Conservation (phyloP, 2,888 invertebrate species). For the Selenia dentaria region DNA sequence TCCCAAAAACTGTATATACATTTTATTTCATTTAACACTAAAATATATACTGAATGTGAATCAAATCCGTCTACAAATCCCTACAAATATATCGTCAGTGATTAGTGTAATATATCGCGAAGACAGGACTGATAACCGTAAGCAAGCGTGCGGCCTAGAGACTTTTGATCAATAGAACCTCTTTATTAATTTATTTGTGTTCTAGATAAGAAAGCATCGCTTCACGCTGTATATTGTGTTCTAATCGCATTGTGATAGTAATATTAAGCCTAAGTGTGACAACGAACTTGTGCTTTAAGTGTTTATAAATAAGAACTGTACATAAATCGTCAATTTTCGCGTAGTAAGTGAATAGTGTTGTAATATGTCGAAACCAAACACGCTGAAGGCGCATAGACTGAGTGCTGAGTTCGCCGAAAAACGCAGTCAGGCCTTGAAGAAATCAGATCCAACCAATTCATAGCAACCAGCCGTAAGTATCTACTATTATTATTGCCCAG, state of each 20-base stretch:
- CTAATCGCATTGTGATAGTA: slow-evolving; percentile 54
- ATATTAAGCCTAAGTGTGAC: slow-evolving; percentile 47
- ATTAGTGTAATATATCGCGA: slow-evolving; percentile 6
- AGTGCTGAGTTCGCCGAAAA: slow-evolving; percentile 80
- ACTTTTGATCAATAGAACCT: slow-evolving; percentile 76
- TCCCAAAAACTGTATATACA: slow-evolving; percentile 75
- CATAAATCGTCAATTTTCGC: slow-evolving; percentile 43
- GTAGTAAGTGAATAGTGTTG: slow-evolving; percentile 46
- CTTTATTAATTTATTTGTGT: slow-evolving; percentile 80
- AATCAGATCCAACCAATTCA: slow-evolving; percentile 70
- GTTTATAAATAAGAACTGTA: slow-evolving; percentile 34
- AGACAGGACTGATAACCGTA: slow-evolving; percentile 24
- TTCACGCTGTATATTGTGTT: slow-evolving; percentile 52
- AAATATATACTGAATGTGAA: slow-evolving; percentile 65
- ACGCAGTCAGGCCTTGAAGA: slow-evolving; percentile 69
- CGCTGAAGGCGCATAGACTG: slow-evolving; percentile 77
- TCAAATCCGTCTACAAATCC: slow-evolving; percentile 68
- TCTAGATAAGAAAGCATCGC: slow-evolving; percentile 60
- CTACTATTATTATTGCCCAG: slow-evolving; percentile 12
- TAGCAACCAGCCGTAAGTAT: slow-evolving; percentile 81
- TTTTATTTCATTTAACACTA: slow-evolving; percentile 65
- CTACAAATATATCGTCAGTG: slow-evolving; percentile 19
- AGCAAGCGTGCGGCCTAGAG: slow-evolving; percentile 35
- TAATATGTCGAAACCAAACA: slow-evolving; percentile 78
- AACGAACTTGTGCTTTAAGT: slow-evolving; percentile 61